Base-by-base conservation (phyloP, 2,113 vertebrate genomes). In the Nannobrachium achirus region DNA sequence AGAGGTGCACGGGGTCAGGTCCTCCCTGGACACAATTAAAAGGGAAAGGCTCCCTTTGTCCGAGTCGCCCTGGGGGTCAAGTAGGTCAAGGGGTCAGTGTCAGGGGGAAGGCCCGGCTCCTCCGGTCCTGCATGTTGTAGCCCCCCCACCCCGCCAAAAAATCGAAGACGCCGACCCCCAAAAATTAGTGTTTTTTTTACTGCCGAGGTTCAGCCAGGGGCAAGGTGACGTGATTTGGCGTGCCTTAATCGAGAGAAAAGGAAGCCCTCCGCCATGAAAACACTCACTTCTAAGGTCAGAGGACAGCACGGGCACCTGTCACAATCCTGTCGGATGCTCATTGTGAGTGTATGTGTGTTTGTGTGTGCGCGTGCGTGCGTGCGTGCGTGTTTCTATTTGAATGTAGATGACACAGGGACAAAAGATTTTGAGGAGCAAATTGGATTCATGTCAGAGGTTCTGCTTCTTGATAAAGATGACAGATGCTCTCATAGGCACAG, bases 41-140 rank as follows among this genome's bases (percentile, higher is more conserved):
- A 92, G 88, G 87, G 91, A 93, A 93, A 93, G 89, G 84, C 84
- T 81, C 77, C 89, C 84, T 93, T 92, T 93, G 92, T 93, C 89
- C 82, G 65, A 68, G 77, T 81, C 77, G 76, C 78, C 87, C 82
- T 2, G 10, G 73, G 78, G 91, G 92, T 93, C 91, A 91, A 87
- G 79, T 70, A 80, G 92, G 92, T 92, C 90, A 89, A 57, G 76
- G 90, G 92, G 93, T 92, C 89, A 92, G 86, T 89, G 88, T 93
- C 83, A 80, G 88, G 69, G 83, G 87, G 88, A 89, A 87, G 71
- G 75, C 81, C 76, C 33, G 33, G 39, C 71, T 83, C 75, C 87
- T 81, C 81, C 66, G 58, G 51, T 18, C 76, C 80, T 69, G 76
- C 89, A 85, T 72, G 75, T 77, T 78, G 78, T 80, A 79, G 10